Base-by-base conservation (phyloP, 2,888 invertebrate species). In the Scelioninae gen. 1 region DNA sequence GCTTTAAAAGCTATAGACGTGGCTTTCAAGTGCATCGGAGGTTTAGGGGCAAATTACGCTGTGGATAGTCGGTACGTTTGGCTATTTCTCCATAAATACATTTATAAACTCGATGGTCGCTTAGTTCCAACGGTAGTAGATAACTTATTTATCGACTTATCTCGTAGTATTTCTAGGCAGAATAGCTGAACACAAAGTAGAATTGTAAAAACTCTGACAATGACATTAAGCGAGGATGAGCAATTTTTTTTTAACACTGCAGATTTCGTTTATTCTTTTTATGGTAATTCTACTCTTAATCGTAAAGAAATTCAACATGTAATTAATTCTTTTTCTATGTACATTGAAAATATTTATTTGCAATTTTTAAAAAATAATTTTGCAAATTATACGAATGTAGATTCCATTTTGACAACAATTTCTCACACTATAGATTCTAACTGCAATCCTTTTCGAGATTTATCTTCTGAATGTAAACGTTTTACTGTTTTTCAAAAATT, bases 401-500 rank as follows among this genome's bases (percentile, higher is more conserved):
- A 38, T 38, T 38, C 38, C 1, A 9, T 38, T 38, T 53, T 66
- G 38, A 8, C 29, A 16, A 66, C 13, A 53, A 10, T 66, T 11
- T 40, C 15, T 66, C 29, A 53, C 16, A 31, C 40, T 53, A 53
- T 66, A 6, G 31, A 53, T 40, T 66, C 38, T 1, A 38, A 38
- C 5, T 38, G 8, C 10, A 4, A 38, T 10, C 38, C 38, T 0
- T 38, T 38, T 38, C 23, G 23, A 65, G 56, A 62, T 8, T 63
- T 78, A 40, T 71, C 71, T 13, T 23, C 78, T 8, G 65, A 71
- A 53, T 60, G 13, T 40, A 71, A 63, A 34, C 31, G 78, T 11
- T 56, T 71, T n/a, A 32, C 38, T 32, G 13, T 15, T 15, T 77
- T 68, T 62, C 0, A 47, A 32, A 60, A 34, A 16, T 53, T 66